Base-by-base conservation (phyloP, 1,140 invertebrate species). In the Calliphora vicina region DNA sequence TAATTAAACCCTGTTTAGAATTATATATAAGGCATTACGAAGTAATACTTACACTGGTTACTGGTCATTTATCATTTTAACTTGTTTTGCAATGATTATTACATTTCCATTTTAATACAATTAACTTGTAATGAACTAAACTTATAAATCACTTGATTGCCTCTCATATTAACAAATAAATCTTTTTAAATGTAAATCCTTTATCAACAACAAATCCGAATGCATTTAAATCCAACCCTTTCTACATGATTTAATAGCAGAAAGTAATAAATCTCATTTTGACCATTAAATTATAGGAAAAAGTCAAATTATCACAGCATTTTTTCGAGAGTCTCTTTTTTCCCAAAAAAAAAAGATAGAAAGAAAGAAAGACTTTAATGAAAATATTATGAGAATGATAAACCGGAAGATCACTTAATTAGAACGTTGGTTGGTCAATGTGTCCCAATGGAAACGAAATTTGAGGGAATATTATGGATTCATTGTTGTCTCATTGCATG, bases 351-450 rank as follows among this genome's bases (percentile, higher is more conserved):
- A n/a, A 35, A 35, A 35, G 2, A 35, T 35, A 35, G 10, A 35
- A 35, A 35, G 1, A 35, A 0, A 17, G 35, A 5, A 78, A 78
- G 6, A 78, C 25, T 35, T 35, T 20, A 17, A 76, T 35, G 35
- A 35, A 50, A 50, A 12, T 50, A 50, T 13, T 1, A 23, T 20
- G 23, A 13, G 35, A 45, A 35, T 78, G 35, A 78, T 76, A 57
- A 71, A 81, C 45, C 80, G 80, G 80, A 81, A 81, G 80, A 81
- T 57, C 50, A 35, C 20, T 57, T 71, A 81, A 81, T 81, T 81
- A 81, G 80, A 42, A 67, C 80, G 50, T 67, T 81, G 80, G 80
- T 67, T 78, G 74, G 74, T 78, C 74, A 78, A 20, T 78, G 35
- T 17, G 42, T 25, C 74, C 74, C 74, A 78, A 43, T 42, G 74